These are phyloP conservation scores for Oxyura jamaicensis DNA, from an alignment of 2,113 vertebrate genomes.

Conservation along the genomic window DNA sequence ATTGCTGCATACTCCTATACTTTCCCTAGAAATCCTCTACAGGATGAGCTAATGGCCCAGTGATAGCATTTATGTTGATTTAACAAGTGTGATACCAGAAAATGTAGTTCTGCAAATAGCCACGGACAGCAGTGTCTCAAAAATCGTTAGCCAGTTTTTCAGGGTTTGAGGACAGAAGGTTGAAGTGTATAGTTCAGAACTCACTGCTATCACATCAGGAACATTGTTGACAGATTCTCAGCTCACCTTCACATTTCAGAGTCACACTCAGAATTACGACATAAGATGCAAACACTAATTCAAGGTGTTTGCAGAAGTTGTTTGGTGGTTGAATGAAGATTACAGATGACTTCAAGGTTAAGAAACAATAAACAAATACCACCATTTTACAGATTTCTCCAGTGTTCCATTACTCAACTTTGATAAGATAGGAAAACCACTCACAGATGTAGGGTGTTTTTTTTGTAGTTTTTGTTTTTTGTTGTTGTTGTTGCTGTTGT, in stretches of 20 bases:
- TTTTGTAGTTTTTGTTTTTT: no score
- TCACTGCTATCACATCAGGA: background rate
- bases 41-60: background rate
- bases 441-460: background rate
- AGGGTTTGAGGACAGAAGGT: background rate
- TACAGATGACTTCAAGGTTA: background rate
- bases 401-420: background rate
- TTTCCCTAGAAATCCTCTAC: background rate
- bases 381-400: background rate
- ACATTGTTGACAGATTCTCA: background rate
- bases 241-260: background rate
- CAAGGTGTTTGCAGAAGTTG: background rate
- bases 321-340: background rate
- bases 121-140: background rate
- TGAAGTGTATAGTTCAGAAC: background rate
- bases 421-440: rapidly evolving
- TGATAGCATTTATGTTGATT: background rate
- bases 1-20: background rate
- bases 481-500: background rate
- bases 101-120: background rate
- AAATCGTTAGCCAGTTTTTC: background rate
- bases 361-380: background rate
- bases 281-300: background rate
- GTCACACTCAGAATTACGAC: background rate
- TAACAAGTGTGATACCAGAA: background rate